Conservation (phyloP, 2,888 invertebrate genomes). For the Acholoe squamosa region DNA sequence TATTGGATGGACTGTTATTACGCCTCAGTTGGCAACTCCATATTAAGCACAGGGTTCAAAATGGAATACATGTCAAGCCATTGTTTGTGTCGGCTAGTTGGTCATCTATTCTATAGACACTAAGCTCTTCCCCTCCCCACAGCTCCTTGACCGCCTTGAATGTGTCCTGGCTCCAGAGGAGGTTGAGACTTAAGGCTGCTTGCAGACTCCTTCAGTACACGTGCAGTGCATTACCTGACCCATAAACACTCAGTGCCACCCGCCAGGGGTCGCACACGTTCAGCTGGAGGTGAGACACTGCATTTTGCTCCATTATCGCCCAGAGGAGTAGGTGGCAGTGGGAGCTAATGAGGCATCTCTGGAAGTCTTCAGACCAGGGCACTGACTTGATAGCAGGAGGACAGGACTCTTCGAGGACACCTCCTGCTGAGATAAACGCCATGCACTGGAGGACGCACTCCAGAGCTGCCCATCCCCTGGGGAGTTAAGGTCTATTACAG, state of each 20-base stretch:
- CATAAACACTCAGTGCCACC: not conserved
- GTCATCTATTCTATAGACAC: not conserved
- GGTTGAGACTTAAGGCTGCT: too few species aligned
- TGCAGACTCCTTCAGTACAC: not conserved
- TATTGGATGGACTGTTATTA: too few species aligned
- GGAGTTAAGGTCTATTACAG: not conserved
- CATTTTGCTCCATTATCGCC: not conserved
- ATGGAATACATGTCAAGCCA: too few species aligned
- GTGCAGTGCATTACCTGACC: not conserved
- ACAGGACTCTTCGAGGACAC: too few species aligned
- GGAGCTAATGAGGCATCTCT: slow-evolving; percentile 28
- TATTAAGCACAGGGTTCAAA: too few species aligned
- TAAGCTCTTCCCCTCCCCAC: not conserved
- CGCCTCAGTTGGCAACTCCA: too few species aligned
- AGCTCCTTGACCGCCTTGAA: not conserved
- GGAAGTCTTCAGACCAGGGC: not conserved
- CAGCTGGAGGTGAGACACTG: not conserved
- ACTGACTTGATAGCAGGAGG: too few species aligned
- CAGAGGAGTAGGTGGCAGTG: not conserved
- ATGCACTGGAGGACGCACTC: slow-evolving; percentile 10
- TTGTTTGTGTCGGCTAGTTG: not conserved
- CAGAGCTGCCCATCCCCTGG: not conserved
- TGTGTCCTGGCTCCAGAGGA: not conserved
- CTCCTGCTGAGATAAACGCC: not conserved
- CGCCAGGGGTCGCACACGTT: not conserved